Conservation (phyloP, 2,888 invertebrate genomes). For the Drosophila histrio region DNA sequence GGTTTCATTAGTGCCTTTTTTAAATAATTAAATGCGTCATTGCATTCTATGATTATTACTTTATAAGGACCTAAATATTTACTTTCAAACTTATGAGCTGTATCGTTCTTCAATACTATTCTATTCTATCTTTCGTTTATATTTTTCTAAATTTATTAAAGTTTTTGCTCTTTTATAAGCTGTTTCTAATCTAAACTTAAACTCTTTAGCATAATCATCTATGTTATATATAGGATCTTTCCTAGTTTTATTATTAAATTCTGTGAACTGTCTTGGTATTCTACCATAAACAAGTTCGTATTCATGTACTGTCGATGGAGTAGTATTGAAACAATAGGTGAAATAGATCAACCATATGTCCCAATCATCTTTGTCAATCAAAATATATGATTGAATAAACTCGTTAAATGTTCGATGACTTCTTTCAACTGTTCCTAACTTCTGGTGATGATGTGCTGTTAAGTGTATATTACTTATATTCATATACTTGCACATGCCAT, state of each 20-base stretch:
- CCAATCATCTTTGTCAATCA: neutral
- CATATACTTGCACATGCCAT: neutral
- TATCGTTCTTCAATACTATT: no score
- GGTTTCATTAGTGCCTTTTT: constrained; percentile 6
- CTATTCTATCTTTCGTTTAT: no score
- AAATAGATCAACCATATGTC: neutral
- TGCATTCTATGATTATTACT: no score
- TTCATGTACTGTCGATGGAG: neutral
- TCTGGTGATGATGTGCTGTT: neutral
- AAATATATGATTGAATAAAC: neutral
- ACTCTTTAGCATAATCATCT: no score
- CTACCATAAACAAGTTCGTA: neutral
- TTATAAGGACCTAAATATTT: no score
- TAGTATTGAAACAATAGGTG: constrained; percentile 1
- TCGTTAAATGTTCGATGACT: constrained; percentile 2
- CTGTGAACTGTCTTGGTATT: neutral
- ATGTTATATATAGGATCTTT: no score
- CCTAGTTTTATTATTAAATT: no score
- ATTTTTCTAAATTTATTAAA: no score
- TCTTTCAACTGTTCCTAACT: neutral
- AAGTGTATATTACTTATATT: neutral
- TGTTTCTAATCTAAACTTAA: no score
- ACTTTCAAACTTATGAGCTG: no score
- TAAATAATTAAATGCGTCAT: no score
- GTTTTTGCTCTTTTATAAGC: no score